phyloP scores from a whole-genome alignment of 2,888 invertebrate species.

The Papilio demoleus region DNA sequence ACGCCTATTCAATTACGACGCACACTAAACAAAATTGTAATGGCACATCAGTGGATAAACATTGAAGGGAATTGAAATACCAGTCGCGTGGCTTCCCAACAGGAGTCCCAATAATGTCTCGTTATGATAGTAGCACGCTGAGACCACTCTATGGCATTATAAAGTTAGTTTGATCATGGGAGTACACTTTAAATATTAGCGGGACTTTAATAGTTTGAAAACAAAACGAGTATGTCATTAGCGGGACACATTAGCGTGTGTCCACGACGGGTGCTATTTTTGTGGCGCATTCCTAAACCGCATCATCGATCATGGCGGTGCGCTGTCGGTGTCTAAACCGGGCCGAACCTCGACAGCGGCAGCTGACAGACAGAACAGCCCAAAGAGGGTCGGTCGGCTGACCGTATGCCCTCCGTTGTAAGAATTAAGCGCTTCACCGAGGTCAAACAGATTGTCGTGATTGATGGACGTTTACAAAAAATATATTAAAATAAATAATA shows the following conservation, averaged over 20 bases:
- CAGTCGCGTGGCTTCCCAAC: slow-evolving; percentile 76
- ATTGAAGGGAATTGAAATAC: slow-evolving; percentile 68
- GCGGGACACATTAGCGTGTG: slow-evolving; percentile 44
- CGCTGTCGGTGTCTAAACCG: slow-evolving; percentile 74
- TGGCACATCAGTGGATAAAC: slow-evolving; percentile 73
- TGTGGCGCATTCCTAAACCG: slow-evolving; percentile 44
- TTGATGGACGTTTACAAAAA: slow-evolving; percentile 26
- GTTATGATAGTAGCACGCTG: slow-evolving; percentile 61
- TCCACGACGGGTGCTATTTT: slow-evolving; percentile 46
- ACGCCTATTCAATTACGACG: slow-evolving; percentile 79
- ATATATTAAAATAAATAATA: slow-evolving; percentile 22
- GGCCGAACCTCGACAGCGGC: slow-evolving; percentile 65
- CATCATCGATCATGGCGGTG: slow-evolving; percentile 62
- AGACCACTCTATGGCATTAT: slow-evolving; percentile 62
- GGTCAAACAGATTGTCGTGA: slow-evolving; percentile 38
- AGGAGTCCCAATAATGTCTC: slow-evolving; percentile 73
- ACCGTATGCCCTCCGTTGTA: slow-evolving; percentile 58
- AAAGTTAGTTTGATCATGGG: slow-evolving; percentile 59
- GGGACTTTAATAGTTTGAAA: slow-evolving; percentile 52
- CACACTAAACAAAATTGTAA: slow-evolving; percentile 73
- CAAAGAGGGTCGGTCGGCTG: slow-evolving; percentile 52
- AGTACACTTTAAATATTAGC: slow-evolving; percentile 50
- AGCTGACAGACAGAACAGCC: slow-evolving; percentile 71
- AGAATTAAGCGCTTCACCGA: slow-evolving; percentile 43
- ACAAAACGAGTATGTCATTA: slow-evolving; percentile 47